phyloP scores from a whole-genome alignment of 2,113 vertebrate genomes.

The Callorhinus ursinus region DNA sequence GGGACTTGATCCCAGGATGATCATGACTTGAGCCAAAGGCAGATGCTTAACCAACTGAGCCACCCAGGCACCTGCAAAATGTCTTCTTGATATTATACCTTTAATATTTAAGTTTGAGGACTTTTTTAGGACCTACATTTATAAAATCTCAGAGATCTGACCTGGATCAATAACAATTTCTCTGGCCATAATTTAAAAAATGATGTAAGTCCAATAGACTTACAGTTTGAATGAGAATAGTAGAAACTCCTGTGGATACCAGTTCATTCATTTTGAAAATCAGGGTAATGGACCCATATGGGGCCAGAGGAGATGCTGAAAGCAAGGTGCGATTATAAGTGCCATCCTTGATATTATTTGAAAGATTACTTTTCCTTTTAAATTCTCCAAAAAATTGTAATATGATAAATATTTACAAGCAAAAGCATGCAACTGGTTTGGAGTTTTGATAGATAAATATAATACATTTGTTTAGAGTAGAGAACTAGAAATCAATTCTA shows the following conservation, averaged over 20 bases:
- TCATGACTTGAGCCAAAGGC: no score
- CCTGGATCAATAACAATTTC: neutral
- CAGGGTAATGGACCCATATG: neutral
- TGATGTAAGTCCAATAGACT: neutral
- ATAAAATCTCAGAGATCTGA: neutral
- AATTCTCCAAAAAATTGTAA: neutral
- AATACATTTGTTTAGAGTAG: neutral
- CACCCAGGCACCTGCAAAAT: neutral
- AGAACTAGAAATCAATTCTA: slow-evolving; percentile 13
- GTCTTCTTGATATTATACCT: neutral
- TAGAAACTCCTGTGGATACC: neutral
- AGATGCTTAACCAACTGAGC: neutral
- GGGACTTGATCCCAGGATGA: no score
- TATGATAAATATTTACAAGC: neutral
- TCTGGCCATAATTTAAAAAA: neutral
- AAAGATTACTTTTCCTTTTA: neutral
- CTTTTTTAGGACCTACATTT: neutral
- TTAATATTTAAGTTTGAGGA: neutral
- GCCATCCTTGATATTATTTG: neutral
- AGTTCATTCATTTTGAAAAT: neutral
- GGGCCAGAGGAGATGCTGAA: neutral
- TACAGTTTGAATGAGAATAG: neutral
- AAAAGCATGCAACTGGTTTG: neutral
- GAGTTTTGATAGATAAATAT: neutral
- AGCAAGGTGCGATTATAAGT: neutral